These are phyloP conservation scores for Patella pellucida DNA, from an alignment of 2,888 invertebrate genomes.

Conservation along the genomic window DNA sequence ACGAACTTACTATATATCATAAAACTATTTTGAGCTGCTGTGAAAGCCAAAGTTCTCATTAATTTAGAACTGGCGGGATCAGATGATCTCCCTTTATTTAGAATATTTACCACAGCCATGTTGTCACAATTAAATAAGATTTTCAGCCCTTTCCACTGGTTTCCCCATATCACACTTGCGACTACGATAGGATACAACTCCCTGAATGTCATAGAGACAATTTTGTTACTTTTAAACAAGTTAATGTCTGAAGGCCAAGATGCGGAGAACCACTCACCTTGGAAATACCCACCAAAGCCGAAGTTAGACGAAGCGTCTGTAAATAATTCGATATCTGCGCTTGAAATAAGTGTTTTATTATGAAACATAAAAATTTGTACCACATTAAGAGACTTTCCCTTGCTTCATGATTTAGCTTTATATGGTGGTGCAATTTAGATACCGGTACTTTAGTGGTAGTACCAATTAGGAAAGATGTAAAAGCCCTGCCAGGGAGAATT, in stretches of 20 bases:
- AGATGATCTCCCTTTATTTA: conserved; percentile 26
- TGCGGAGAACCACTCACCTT: conserved; percentile 17
- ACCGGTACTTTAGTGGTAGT: conserved; percentile 27
- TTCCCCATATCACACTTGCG: conserved; percentile 24
- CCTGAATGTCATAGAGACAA: conserved; percentile 25
- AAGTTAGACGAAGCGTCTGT: conserved; percentile 16
- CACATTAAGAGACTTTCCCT: conserved; percentile 26
- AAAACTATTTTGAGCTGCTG: no score
- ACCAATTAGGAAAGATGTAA: conserved; percentile 30
- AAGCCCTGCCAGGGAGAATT: conserved; percentile 33
- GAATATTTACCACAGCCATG: conserved; percentile 21
- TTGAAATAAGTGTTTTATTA: conserved; percentile 11
- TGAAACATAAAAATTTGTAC: conserved; percentile 21
- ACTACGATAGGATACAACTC: conserved; percentile 24
- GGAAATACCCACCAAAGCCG: conserved; percentile 20
- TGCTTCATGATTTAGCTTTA: conserved; percentile 25
- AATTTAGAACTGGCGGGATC: conserved; percentile 10
- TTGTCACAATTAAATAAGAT: conserved; percentile 32
- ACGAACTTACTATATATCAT: no score
- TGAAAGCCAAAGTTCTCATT: conserved; percentile 12
- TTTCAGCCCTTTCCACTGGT: conserved; percentile 20
- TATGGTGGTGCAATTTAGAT: conserved; percentile 23
- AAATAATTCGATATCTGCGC: conserved; percentile 9
- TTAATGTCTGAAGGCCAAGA: conserved; percentile 13
- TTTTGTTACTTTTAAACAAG: background rate